Evolutionary conservation across 2,797 vertebrate species (phyloP).

Genomic region (Chrysocyon brachyurus): DNA sequence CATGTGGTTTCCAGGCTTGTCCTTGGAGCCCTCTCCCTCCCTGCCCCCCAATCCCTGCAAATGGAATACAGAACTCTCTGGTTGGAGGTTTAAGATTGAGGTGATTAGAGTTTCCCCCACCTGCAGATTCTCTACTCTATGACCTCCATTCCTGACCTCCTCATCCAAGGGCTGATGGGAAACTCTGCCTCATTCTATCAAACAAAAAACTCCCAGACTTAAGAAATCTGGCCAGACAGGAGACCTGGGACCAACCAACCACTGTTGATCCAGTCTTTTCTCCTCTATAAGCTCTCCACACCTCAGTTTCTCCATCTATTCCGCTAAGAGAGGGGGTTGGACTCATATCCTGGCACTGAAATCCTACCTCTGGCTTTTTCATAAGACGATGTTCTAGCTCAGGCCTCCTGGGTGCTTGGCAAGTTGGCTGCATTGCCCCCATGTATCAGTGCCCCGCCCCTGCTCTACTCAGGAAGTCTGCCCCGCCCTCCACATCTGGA

Average conservation of each 20-base stretch:
- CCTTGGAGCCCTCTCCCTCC: not conserved
- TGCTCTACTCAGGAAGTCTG: slow-evolving; percentile 75
- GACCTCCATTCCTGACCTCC: not conserved
- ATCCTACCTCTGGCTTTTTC: not conserved
- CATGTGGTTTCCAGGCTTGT: not conserved
- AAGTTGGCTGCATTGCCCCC: not conserved
- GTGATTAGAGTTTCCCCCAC: not conserved
- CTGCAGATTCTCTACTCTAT: not conserved
- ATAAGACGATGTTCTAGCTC: not conserved
- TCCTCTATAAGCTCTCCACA: not conserved
- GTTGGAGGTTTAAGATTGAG: slow-evolving; percentile 43
- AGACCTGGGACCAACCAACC: not conserved
- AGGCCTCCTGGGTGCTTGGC: not conserved
- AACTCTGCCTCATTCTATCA: not conserved
- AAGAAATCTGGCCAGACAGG: not conserved
- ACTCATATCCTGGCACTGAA: not conserved
- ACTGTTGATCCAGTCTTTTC: not conserved
- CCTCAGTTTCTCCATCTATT: slow-evolving; percentile 9
- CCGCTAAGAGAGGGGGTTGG: not conserved
- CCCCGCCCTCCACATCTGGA: slow-evolving; percentile 83
- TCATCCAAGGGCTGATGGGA: not conserved
- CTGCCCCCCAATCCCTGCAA: not conserved
- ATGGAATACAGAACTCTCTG: not conserved
- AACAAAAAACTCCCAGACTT: not conserved
- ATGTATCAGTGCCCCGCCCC: not conserved